Evolutionary conservation across 2,797 vertebrate genomes (phyloP).

Genomic region (Cryptoprocta ferox): DNA sequence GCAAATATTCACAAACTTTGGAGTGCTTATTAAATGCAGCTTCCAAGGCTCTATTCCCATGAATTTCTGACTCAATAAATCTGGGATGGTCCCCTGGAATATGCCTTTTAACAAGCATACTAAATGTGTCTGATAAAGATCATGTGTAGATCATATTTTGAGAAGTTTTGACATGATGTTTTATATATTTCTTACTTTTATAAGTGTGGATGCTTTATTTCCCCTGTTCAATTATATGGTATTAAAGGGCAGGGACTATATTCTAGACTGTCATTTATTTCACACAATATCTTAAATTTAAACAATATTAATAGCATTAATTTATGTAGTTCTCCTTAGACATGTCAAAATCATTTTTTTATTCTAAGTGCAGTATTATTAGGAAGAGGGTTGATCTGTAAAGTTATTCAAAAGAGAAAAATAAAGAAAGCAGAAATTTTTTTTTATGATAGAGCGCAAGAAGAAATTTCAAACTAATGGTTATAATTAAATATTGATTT

Average conservation of each 20-base stretch:
- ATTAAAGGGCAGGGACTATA: background rate
- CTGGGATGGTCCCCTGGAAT: background rate
- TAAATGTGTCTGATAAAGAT: background rate
- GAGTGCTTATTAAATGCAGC: background rate
- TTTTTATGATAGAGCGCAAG: background rate
- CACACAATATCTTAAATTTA: background rate
- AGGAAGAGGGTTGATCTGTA: background rate
- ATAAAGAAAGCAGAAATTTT: background rate
- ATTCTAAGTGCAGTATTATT: background rate
- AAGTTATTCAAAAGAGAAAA: constrained; percentile 38
- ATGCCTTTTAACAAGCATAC: background rate
- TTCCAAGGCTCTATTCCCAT: background rate
- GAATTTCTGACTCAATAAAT: background rate
- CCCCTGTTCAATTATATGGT: background rate
- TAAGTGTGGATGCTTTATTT: background rate
- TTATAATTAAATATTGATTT: constrained; percentile 57
- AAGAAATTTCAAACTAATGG: constrained; percentile 19
- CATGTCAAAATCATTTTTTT: background rate
- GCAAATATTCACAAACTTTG: background rate
- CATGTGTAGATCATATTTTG: background rate
- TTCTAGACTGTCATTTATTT: background rate
- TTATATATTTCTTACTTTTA: background rate
- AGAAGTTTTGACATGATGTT: background rate
- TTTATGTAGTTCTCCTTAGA: background rate
- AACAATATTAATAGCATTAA: background rate